Evolutionary conservation across 2,888 invertebrate genomes (phyloP), one percentile per base, ranked within the genome.

Genomic region (Drosophila borealis): DNA sequence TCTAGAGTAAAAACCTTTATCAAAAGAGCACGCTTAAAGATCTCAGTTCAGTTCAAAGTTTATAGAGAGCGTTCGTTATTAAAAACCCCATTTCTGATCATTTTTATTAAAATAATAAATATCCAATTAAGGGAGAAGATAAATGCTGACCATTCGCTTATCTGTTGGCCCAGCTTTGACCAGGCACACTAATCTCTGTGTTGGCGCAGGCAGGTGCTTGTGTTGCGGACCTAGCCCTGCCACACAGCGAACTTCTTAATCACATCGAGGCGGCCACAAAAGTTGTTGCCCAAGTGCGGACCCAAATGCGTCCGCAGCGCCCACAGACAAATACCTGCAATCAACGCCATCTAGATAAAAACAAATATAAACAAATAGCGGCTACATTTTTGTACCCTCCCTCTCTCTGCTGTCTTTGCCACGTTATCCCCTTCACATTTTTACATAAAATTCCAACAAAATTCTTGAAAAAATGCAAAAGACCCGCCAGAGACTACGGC

Each of bases 331-430:
- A 84, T 84, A 74, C 81, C 81, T 74, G 84, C 78, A 89, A 84
- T 84, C 83, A 84, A 78, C 89, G 87, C 84, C 84, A 89, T 88
- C 83, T 66, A 80, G 89, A 89, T 89, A 74, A 80, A 85, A 74
- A 77, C 84, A 88, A 87, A 89, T 86, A 83, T 88, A 80, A 89
- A 80, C 87, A 83, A 83, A 83, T 88, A 80, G 64, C 87, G 70
- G 62, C 54, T 37, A 55, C 70, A 71, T 57, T 51, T 68, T 66
- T 70, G 57, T 65, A 2, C 9, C 10, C 25, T 29, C 29, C 2
- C 29, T 8, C 8, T 8, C 29, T 25, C 8, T 29, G 25, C 6
- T 29, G 8, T 29, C 29, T 8, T 29, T 29, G 29, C 29, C 36
- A 0, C 21, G 10, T 45, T 21, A 11, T n/a, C 29, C 21, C n/a